Evolutionary conservation across 2,797 vertebrate species (phyloP), one percentile per base, ranked within the genome.

Genomic region (Hippoglossus hippoglossus): DNA sequence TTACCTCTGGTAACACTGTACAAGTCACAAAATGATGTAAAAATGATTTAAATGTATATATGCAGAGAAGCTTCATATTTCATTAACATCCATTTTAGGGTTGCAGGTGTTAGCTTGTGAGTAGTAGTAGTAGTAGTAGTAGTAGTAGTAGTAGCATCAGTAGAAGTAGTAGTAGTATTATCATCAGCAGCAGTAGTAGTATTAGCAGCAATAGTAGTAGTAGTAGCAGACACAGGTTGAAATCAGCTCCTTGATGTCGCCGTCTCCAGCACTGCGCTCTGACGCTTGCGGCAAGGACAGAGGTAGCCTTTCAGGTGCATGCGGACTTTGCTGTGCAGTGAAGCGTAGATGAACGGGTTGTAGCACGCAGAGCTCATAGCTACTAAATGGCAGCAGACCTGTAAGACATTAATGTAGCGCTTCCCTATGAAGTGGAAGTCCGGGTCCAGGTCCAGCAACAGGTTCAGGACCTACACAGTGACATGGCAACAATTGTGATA

Each of bases 311-410:
- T 86, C 53, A 95, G 85, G 71, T 94, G 94, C 79, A 92, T 80
- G 52, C 94, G 90, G 28, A 95, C 90, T 80, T 95, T 96, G 87
- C 90, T 95, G 85, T 94, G 94, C 80, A 95, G 89, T 0, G 94
- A 95, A 63, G 95, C 95, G 11, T 95, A 95, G 88, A 95, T 95
- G 80, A 95, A 96, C 7, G 94, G 95, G 80, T 95, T 95, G 86
- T 95, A 95, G 75, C 94, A 95, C 0, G 94, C 88, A 7, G 94
- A 95, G 79, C 94, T 94, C 95, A 95, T 95, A 2, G 95, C 94
- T 63, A 95, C 87, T 72, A 95, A 85, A 75, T 95, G 95, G 80
- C 94, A 95, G 83, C 90, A 93, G 53, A 95, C 90, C 77, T 95
- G 94, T 41, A 94, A 59, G 54, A 95, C 75, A 5, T 95, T 95